Conservation (phyloP, 2,888 invertebrate species). For the Drosophila hawaiiensis region DNA sequence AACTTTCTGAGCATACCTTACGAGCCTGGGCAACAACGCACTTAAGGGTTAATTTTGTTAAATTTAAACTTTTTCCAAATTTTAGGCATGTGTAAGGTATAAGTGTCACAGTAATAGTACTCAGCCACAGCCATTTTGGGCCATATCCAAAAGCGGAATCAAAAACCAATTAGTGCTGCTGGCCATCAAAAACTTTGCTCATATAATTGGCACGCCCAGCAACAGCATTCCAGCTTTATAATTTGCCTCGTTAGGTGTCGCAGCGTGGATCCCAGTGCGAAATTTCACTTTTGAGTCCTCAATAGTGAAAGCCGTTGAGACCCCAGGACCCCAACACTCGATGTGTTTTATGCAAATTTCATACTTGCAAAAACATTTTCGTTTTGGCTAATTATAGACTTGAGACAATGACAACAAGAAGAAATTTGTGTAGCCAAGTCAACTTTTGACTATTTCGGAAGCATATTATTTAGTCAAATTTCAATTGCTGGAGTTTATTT, state of each 20-base stretch:
- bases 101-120: constrained; percentile 11
- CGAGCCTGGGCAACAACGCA: constrained; percentile 48
- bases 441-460: constrained; percentile 7
- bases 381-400: constrained; percentile 60
- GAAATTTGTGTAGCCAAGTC: constrained; percentile 31
- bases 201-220: constrained; percentile 49
- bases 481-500: background rate
- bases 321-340: constrained; percentile 1
- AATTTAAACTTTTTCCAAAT: constrained; percentile 58
- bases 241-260: constrained; percentile 54
- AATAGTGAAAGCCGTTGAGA: constrained; percentile 13
- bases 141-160: constrained; percentile 57
- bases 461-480: constrained; percentile 19
- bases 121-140: constrained; percentile 28
- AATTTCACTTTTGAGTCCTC: constrained; percentile 41
- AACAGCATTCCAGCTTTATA: constrained; percentile 35
- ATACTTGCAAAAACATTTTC: constrained; percentile 63
- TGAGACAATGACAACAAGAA: constrained; percentile 32
- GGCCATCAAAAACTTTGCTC: constrained; percentile 55
- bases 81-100: constrained; percentile 25
- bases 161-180: constrained; percentile 71
- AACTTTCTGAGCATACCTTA: constrained; percentile 51
- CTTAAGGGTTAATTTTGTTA: constrained; percentile 76
- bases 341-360: constrained; percentile 50
- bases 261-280: constrained; percentile 23